A percentile compares a stretch with the other conserved stretches of the same genome.
Evolutionary conservation across 2,888 invertebrate genomes (phyloP).

Genomic region (Microlaimidae sp.): DNA sequence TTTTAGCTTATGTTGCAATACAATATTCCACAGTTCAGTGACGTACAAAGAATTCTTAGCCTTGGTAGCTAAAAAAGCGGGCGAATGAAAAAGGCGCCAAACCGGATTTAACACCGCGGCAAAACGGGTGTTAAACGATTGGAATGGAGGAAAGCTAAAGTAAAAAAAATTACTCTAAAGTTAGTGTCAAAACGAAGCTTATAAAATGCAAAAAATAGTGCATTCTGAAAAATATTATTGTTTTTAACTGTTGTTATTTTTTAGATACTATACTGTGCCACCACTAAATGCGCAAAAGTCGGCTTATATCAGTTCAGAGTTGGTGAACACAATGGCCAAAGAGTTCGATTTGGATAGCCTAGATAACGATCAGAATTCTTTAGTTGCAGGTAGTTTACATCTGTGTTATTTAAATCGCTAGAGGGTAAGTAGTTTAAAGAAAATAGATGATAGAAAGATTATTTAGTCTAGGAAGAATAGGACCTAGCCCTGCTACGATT

Average conservation of each 20-base stretch:
- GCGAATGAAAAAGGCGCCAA: slow-evolving; percentile 69
- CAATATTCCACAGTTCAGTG: slow-evolving; percentile 40
- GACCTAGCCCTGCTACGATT: no score
- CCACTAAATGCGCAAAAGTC: background rate
- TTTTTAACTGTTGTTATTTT: no score
- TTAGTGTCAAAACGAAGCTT: no score
- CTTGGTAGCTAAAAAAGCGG: slow-evolving; percentile 67
- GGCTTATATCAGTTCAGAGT: background rate
- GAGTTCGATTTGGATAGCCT: background rate
- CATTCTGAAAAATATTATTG: no score
- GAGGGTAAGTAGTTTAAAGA: no score
- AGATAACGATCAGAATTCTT: no score
- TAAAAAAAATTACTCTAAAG: no score
- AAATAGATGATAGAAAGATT: no score
- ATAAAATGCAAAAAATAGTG: no score
- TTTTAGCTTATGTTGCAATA: slow-evolving; percentile 46
- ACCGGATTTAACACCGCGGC: slow-evolving; percentile 60
- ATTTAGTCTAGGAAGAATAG: no score
- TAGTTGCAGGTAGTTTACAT: no score
- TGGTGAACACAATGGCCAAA: background rate
- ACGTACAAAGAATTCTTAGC: slow-evolving; percentile 50
- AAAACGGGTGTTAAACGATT: slow-evolving; percentile 19
- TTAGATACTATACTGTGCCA: background rate
- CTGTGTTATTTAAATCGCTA: no score
- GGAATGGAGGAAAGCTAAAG: background rate